phyloP scores from a whole-genome alignment of 2,888 invertebrate genomes.

The Cerceris ruficornis region DNA sequence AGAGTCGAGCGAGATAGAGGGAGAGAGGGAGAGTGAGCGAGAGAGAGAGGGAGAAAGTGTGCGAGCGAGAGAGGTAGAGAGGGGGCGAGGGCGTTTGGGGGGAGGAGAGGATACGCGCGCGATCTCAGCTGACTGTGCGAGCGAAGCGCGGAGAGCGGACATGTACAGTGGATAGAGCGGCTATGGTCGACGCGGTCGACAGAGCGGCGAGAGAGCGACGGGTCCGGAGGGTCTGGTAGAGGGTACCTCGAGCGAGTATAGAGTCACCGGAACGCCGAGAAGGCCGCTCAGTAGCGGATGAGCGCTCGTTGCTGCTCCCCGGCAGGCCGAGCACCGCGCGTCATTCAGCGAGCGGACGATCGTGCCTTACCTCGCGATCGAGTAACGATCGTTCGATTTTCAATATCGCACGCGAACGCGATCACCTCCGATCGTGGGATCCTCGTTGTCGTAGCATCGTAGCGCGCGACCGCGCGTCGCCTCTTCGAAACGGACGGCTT shows the following conservation, averaged over 20 bases:
- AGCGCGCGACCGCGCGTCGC: no score
- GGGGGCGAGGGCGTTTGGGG: constrained; percentile 62
- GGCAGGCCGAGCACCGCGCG: constrained; percentile 76
- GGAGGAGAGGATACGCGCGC: constrained; percentile 64
- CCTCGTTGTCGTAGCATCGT: no score
- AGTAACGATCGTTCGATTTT: constrained; percentile 70
- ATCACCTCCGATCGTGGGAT: background rate
- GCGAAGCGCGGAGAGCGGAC: no score
- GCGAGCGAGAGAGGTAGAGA: constrained; percentile 66
- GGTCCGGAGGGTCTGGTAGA: no score
- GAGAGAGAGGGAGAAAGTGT: constrained; percentile 25
- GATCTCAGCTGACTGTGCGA: constrained; percentile 83
- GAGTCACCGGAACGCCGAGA: constrained; percentile 82
- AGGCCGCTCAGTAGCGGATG: constrained; percentile 80
- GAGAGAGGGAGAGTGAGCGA: constrained; percentile 5
- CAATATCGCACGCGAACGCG: constrained; percentile 28
- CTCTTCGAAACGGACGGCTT: no score
- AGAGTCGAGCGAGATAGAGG: constrained; percentile 24
- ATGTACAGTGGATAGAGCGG: no score
- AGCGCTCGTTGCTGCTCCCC: constrained; percentile 76
- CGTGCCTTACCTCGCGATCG: constrained; percentile 76
- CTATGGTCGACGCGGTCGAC: no score
- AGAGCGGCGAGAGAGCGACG: no score
- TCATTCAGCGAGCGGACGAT: constrained; percentile 65
- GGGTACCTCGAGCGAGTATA: constrained; percentile 78